phyloP scores from a whole-genome alignment of 2,888 invertebrate species.

The Epirrita christyi region DNA sequence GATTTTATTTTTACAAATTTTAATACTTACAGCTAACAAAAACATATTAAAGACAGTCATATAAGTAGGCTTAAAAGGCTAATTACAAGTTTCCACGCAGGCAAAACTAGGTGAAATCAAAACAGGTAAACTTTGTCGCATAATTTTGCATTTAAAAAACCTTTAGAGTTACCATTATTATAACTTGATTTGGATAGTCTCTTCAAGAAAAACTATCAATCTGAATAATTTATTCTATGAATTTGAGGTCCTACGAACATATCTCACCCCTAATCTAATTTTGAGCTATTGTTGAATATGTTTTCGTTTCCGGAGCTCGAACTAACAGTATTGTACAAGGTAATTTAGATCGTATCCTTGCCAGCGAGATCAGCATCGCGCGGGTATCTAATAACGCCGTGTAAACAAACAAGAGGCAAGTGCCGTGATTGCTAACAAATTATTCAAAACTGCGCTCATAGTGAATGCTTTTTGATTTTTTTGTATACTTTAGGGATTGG shows the following conservation, averaged over 20 bases:
- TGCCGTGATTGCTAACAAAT: slow-evolving; percentile 46
- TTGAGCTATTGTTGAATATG: not conserved
- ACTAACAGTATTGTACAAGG: slow-evolving; percentile 42
- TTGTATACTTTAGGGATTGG: slow-evolving; percentile 5
- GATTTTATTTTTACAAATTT: no score
- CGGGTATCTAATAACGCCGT: slow-evolving; percentile 43
- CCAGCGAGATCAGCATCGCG: slow-evolving; percentile 42
- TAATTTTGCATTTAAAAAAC: no score
- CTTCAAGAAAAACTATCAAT: no score
- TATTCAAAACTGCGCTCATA: slow-evolving; percentile 38
- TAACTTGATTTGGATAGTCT: no score
- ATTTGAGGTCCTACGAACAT: not conserved
- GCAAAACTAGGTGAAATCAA: no score
- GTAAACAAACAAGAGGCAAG: slow-evolving; percentile 43
- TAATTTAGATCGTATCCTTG: slow-evolving; percentile 49
- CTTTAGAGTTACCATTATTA: no score
- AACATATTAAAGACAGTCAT: no score
- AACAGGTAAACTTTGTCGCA: no score
- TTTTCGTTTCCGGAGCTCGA: slow-evolving; percentile 3
- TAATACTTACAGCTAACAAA: no score
- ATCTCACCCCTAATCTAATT: not conserved
- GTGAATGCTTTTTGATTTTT: slow-evolving; percentile 20
- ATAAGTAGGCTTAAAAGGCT: no score
- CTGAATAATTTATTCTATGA: no score
- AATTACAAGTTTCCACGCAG: no score